phyloP scores from a whole-genome alignment of 1,140 invertebrate species.

The Atopsyche davidsoni region DNA sequence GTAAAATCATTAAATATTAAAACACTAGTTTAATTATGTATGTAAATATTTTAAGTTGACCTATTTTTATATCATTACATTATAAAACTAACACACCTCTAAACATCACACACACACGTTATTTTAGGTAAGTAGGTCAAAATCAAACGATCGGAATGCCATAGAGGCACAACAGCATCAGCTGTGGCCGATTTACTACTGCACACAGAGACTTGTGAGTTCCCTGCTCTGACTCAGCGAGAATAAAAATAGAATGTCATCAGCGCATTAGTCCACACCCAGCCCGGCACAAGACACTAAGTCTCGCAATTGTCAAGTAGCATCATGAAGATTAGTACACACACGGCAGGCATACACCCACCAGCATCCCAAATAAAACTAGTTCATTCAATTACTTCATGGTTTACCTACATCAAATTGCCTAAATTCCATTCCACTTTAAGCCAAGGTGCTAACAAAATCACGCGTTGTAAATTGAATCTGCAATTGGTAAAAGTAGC shows the following conservation, averaged over 20 bases:
- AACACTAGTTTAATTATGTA: too few species aligned
- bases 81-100: too few species aligned
- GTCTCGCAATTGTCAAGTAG: too few species aligned
- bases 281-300: too few species aligned
- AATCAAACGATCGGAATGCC: constrained; percentile 19
- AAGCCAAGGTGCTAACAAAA: constrained; percentile 30
- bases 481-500: constrained; percentile 27
- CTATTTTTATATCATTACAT: too few species aligned
- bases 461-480: constrained; percentile 28
- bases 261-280: too few species aligned
- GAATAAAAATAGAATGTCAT: constrained; percentile 10
- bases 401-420: constrained; percentile 31
- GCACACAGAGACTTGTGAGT: background rate
- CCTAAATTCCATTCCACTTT: constrained; percentile 31
- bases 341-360: constrained; percentile 10
- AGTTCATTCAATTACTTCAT: constrained; percentile 4
- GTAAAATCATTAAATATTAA: too few species aligned
- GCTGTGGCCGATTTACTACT: constrained; percentile 9
- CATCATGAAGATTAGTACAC: too few species aligned
- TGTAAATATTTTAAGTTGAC: too few species aligned
- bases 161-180: constrained; percentile 14
- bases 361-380: background rate
- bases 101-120: constrained; percentile 12
- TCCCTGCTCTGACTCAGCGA: constrained; percentile 12
- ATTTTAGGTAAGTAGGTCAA: constrained; percentile 21